Base-by-base conservation (phyloP, 2,113 vertebrate genomes). In the Acrocephalus kingi region DNA sequence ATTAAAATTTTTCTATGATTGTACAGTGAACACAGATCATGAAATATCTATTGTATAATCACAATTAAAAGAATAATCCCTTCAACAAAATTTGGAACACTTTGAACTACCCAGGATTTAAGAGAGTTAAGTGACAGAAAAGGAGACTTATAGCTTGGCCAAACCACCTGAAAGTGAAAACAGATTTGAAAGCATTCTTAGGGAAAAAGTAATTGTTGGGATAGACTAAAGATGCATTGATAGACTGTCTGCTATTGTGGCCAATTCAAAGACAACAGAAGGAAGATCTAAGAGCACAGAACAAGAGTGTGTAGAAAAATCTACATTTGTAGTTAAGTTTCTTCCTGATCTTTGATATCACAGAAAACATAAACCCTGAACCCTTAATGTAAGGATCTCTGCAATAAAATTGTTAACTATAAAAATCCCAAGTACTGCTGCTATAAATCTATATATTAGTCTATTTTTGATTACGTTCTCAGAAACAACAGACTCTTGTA, bases 1-100 rank as follows among this genome's bases (percentile, higher is more conserved):
- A 97, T 98, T 98, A 98, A 94, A 90, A 27, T 80, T 97, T 98
- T 97, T 97, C 90, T 89, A 75, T 94, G 95, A 97, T 92, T 97
- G 52, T 89, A 89, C 82, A 87, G 93, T 93, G 91, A 97, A 88
- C 89, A 94, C 87, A 96, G 80, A 92, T 97, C 97, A 96, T 97
- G 54, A 97, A 97, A 96, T 89, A 94, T 90, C 83, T 67, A 75
- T 93, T 96, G 66, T 94, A 96, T 94, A 96, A 96, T 94, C 13
- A 15, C 82, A 97, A 97, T 97, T 97, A 97, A 95, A 97, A 96
- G 68, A 96, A 96, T 98, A 98, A 98, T 97, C 90, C 62, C 90
- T 96, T 64, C 89, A 96, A 97, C 58, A 96, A 96, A 92, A 67
- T 91, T 90, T 97, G 83, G 84, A 96, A 78, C 61, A 91, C 97